Conservation (phyloP, 2,797 vertebrate species). For the Parambassis ranga region DNA sequence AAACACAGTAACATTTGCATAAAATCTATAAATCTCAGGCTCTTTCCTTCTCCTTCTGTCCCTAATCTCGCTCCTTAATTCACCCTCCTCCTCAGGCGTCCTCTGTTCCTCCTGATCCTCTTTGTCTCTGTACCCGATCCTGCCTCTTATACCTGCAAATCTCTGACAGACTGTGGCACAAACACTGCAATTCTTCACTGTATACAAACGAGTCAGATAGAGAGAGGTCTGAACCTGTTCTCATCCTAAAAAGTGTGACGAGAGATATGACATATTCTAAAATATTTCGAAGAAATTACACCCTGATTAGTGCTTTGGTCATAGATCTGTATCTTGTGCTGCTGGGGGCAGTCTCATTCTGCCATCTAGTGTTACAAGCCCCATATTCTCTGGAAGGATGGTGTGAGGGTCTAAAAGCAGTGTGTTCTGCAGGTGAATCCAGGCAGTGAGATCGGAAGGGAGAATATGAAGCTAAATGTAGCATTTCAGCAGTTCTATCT, state of each 20-base stretch:
- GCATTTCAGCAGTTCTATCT: no score
- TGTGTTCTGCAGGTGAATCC: no score
- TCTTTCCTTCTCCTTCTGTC: neutral
- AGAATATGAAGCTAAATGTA: no score
- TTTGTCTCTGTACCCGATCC: conserved; percentile 3
- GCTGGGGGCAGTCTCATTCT: neutral
- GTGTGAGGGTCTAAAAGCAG: no score
- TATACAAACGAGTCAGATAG: conserved; percentile 14
- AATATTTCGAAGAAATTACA: neutral
- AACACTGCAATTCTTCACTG: conserved; percentile 57
- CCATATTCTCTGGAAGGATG: no score
- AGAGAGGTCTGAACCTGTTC: neutral
- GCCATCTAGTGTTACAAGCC: conserved; percentile 21
- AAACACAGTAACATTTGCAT: conserved; percentile 51
- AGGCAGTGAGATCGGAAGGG: no score
- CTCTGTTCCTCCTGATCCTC: neutral
- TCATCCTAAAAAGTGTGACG: neutral
- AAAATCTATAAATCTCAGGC: conserved; percentile 57
- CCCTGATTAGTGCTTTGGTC: neutral
- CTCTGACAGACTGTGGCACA: conserved; percentile 46
- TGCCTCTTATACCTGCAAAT: conserved; percentile 3
- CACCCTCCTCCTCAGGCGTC: neutral
- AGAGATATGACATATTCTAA: neutral
- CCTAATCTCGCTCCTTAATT: neutral
- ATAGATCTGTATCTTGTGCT: neutral